phyloP scores from a whole-genome alignment of 2,113 vertebrate species.

The Trematomus loennbergii region DNA sequence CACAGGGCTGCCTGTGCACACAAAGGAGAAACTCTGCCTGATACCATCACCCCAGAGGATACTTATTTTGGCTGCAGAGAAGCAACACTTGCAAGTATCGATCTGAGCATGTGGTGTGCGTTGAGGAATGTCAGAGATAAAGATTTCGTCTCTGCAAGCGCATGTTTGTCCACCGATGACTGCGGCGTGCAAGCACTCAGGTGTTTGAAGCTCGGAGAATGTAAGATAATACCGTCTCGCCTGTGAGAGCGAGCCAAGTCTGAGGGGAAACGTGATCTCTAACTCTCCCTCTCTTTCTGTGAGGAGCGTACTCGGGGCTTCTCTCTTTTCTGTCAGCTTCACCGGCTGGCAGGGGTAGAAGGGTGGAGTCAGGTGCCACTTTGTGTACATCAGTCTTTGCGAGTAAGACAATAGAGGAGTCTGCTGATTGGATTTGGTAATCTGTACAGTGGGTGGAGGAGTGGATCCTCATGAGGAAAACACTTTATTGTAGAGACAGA shows the following conservation, averaged over 20 bases:
- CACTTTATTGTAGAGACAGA: too few relatives aligned
- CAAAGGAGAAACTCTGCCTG: constrained; percentile 36
- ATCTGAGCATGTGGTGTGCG: constrained; percentile 1
- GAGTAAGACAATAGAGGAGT: constrained; percentile 22
- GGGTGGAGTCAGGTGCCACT: constrained; percentile 50
- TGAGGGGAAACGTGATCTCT: constrained; percentile 43
- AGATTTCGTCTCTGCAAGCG: constrained; percentile 40
- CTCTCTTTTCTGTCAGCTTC: constrained; percentile 46
- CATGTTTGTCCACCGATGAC: constrained; percentile 32
- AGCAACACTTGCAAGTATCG: constrained; percentile 23
- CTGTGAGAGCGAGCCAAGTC: constrained; percentile 42
- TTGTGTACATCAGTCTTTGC: constrained; percentile 34
- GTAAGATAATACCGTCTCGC: constrained; percentile 46
- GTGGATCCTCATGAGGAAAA: constrained; percentile 24
- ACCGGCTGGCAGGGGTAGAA: constrained; percentile 16
- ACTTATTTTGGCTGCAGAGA: constrained; percentile 46
- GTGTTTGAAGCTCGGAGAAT: constrained; percentile 44
- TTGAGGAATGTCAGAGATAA: constrained; percentile 13
- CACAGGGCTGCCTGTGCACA: constrained; percentile 43
- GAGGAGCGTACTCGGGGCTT: constrained; percentile 38
- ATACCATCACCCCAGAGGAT: constrained; percentile 46
- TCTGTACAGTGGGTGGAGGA: constrained; percentile 11
- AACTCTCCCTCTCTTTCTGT: constrained; percentile 34
- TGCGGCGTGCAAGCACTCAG: constrained; percentile 20
- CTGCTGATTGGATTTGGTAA: constrained; percentile 23